Evolutionary conservation across 2,797 vertebrate species (phyloP), one percentile per base, ranked within the genome.

Genomic region (Pampus argenteus): DNA sequence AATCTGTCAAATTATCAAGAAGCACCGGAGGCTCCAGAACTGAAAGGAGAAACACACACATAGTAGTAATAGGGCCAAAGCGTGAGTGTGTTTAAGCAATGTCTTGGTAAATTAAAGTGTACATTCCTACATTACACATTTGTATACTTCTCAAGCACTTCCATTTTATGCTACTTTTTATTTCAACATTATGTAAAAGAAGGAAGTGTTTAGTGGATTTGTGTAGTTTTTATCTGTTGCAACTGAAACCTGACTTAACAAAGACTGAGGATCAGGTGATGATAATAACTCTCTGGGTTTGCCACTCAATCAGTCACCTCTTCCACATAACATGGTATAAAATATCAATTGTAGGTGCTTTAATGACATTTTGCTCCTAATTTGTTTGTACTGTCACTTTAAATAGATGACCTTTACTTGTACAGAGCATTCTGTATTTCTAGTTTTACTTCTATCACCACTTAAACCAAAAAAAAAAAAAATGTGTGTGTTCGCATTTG

Each of bases 21-120:
- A 98, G 89, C 79, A 92, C 89, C 0, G 97, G 97, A 9, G 95
- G 94, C 91, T 97, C 92, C 92, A 96, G 93, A 81, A 92, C 97
- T 99, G 91, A 68, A 82, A 85, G 70, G 7, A 74, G 15, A 76
- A 56, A 78, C n/a, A 70, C 2, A 71, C 42, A 71, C 10, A 55
- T 18, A 25, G 29, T n/a, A 22, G 20, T 7, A 60, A 8, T 2
- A 44, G 17, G 6, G 6, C 17, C 3, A 3, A 18, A 52, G 40
- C 10, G 4, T 23, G 25, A 42, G 17, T 20, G 17, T 65, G 36
- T 42, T 26, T n/a, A n/a, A 28, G 23, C 22, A 31, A 25, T 49
- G 9, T 49, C 34, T 51, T 52, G 57, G 5, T 2, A 55, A 13
- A 55, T 62, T 11, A 55, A 22, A n/a, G n/a, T n/a, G n/a, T n/a